Conservation (phyloP, 1,140 invertebrate genomes). For the Sogatella furcifera region DNA sequence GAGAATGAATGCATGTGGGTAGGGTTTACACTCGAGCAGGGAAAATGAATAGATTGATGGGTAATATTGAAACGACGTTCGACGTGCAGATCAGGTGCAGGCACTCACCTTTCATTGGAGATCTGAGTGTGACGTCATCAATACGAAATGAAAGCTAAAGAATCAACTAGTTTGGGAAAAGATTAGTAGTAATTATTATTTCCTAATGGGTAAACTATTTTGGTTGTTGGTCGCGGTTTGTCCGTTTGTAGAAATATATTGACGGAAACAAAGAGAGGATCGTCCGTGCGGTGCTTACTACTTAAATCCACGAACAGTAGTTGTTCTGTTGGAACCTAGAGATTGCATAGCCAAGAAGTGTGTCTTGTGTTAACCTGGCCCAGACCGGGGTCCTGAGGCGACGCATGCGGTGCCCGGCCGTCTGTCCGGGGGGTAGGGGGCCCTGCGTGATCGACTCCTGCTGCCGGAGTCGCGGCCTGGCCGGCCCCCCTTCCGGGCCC, state of each 20-base stretch:
- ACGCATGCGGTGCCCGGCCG: slow-evolving; percentile 2
- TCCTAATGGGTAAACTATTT: too few relatives aligned
- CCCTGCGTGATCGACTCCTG: not conserved
- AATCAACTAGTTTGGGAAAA: not conserved
- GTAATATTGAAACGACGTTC: too few relatives aligned
- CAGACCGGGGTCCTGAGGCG: slow-evolving; percentile 23
- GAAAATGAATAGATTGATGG: too few relatives aligned
- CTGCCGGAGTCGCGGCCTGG: not conserved
- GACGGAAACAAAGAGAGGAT: slow-evolving; percentile 1
- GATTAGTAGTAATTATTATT: not conserved
- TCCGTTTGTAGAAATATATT: not conserved
- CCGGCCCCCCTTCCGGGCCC: not conserved
- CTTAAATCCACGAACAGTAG: not conserved
- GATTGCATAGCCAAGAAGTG: slow-evolving; percentile 13
- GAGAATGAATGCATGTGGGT: too few relatives aligned
- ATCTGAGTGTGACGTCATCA: not conserved
- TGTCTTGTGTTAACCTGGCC: slow-evolving; percentile 21
- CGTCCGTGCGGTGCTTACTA: slow-evolving; percentile 13
- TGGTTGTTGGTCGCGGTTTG: too few relatives aligned
- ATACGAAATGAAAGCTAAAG: slow-evolving; percentile 5
- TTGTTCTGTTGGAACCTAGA: slow-evolving; percentile 8
- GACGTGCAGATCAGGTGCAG: slow-evolving; percentile 1
- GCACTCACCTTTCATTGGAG: not conserved
- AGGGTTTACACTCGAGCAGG: too few relatives aligned
- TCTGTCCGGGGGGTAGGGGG: slow-evolving; percentile 5